phyloP scores from a whole-genome alignment of 92 coral and sea anemone species.

The Palythoa grandiflora region DNA sequence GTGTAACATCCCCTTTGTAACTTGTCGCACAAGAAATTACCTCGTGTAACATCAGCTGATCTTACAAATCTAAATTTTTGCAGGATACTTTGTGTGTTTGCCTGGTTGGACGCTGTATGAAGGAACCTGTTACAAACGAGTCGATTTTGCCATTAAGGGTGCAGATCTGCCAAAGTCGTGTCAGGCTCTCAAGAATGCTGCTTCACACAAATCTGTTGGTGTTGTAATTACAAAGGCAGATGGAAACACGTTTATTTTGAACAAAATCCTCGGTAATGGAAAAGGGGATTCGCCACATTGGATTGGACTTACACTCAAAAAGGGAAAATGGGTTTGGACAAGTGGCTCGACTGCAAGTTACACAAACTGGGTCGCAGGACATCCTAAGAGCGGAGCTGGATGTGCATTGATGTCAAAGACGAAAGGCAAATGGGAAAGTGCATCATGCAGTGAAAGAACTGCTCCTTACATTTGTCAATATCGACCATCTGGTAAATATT shows the following conservation, averaged over 20 bases:
- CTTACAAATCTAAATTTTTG: neutral
- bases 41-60: no score
- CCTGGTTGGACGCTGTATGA: conserved; percentile 13
- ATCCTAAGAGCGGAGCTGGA: neutral
- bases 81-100: neutral
- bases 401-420: neutral
- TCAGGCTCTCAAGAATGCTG: neutral
- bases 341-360: neutral
- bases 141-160: neutral
- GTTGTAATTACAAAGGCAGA: neutral
- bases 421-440: conserved; percentile 3
- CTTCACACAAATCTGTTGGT: neutral
- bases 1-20: no score
- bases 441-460: neutral
- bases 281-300: neutral
- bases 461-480: conserved; percentile 7
- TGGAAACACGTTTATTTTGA: neutral
- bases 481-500: neutral
- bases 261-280: neutral
- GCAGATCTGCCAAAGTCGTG: neutral
- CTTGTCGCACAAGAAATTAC: no score
- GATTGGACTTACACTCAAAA: neutral
- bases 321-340: neutral
- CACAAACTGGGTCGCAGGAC: conserved; percentile 23
- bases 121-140: conserved; percentile 2